Evolutionary conservation across 2,888 invertebrate genomes (phyloP).

Genomic region (Euplexia lucipara): DNA sequence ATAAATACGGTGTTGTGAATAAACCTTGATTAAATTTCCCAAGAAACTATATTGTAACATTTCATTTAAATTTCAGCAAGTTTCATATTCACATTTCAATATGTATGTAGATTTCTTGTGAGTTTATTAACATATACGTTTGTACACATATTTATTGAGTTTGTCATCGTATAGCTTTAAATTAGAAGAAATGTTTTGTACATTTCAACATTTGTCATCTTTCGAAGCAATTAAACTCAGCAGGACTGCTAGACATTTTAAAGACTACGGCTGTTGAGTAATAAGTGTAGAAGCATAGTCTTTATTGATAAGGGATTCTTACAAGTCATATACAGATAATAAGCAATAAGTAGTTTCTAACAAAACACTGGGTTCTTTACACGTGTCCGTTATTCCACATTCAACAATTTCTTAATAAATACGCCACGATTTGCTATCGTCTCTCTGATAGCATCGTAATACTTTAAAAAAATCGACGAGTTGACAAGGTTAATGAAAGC

Average conservation of each 20-base stretch:
- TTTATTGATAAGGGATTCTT: too few species aligned
- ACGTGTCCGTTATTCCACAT: too few species aligned
- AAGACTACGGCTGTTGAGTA: not conserved
- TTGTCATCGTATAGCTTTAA: not conserved
- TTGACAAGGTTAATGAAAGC: too few species aligned
- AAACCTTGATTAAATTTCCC: constrained; percentile 27
- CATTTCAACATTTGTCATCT: not conserved
- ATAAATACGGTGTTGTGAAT: not conserved
- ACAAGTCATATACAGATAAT: too few species aligned
- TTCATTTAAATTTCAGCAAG: constrained; percentile 25
- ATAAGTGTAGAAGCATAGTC: too few species aligned
- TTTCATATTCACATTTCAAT: constrained; percentile 9
- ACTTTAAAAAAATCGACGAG: too few species aligned
- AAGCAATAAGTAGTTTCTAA: too few species aligned
- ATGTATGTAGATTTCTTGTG: constrained; percentile 4
- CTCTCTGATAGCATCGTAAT: too few species aligned
- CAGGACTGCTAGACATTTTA: not conserved
- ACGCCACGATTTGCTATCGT: too few species aligned
- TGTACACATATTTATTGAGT: not conserved
- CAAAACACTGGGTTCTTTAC: too few species aligned
- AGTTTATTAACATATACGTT: not conserved
- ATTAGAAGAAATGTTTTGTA: not conserved
- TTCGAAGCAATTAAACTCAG: not conserved
- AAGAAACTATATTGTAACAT: constrained; percentile 22
- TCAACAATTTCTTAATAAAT: too few species aligned